Evolutionary conservation across 2,797 vertebrate species (phyloP).

Genomic region (Gymnoscopelus microlampas): DNA sequence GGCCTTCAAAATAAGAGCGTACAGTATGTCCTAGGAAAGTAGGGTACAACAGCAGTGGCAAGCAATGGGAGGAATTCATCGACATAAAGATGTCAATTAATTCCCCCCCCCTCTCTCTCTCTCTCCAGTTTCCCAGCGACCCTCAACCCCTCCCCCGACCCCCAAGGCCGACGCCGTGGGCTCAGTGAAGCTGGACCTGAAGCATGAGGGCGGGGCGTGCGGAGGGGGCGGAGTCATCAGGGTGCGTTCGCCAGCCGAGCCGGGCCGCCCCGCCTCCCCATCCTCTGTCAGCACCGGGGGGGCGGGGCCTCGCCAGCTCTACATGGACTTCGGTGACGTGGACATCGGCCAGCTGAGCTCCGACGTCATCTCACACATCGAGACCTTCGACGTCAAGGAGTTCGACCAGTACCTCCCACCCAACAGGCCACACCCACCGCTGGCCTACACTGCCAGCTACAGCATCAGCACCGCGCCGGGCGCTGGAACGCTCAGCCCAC

Average conservation of each 20-base stretch:
- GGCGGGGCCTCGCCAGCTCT: slow-evolving; percentile 82
- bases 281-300: slow-evolving; percentile 82
- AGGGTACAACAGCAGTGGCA: no score
- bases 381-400: slow-evolving; percentile 95
- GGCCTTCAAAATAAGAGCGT: no score
- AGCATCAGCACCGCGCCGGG: slow-evolving; percentile 79
- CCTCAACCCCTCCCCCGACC: slow-evolving; percentile 94
- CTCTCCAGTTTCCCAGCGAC: slow-evolving; percentile 90
- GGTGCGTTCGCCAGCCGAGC: no score
- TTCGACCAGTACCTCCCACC: slow-evolving; percentile 97
- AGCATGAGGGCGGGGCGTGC: slow-evolving; percentile 84
- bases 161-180: slow-evolving; percentile 90
- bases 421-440: slow-evolving; percentile 76
- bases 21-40: no score
- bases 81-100: no score
- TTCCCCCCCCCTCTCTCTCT: background rate
- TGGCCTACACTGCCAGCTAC: slow-evolving; percentile 84
- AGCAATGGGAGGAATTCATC: no score
- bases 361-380: slow-evolving; percentile 97
- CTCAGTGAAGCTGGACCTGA: slow-evolving; percentile 90
- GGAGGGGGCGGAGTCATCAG: no score
- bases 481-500: slow-evolving; percentile 66
- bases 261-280: slow-evolving; percentile 67
- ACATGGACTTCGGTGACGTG: slow-evolving; percentile 96
- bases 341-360: slow-evolving; percentile 97